Evolutionary conservation across 2,888 invertebrate genomes (phyloP), one percentile per base, ranked within the genome.

Genomic region (Scaptomyza polygonia): DNA sequence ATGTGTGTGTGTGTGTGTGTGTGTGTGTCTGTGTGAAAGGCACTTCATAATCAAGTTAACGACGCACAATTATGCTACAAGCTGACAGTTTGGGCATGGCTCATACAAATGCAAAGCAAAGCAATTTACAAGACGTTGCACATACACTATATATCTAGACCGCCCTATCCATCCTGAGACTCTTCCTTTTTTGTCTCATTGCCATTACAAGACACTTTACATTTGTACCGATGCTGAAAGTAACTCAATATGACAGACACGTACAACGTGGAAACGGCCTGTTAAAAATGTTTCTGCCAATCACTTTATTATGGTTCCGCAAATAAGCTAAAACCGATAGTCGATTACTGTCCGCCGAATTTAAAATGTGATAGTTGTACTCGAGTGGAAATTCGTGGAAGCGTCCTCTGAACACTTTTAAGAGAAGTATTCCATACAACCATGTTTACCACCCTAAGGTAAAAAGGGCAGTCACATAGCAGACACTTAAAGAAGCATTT

Each of bases 11-110:
- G 51, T 47, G 44, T 67, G 39, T 49, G 54, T 45, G 44, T 51
- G 54, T 68, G 61, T 62, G 54, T 45, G 44, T 51, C 52, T 68
- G 61, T 62, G 44, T 42, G 51, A 57, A 45, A 44, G 65, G 64
- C 72, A 79, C 80, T 83, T 88, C 86, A 83, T 88, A 86, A 83
- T 88, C 86, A 83, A 83, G 79, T 83, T 88, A 88, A 83, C 86
- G 86, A 83, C 80, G 67, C 75, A 86, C 83, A 83, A 88, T 88
- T 84, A 88, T 86, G 86, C 86, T 71, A 72, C 86, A 83, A 71
- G 78, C 74, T 74, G 87, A 74, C 79, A 87, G 71, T 73, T 72
- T 81, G 82, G 58, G 70, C 52, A 65, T 32, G 51, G 45, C 57
- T 53, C 62, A 54, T 67, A 55, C 75, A 71, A 83, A 79, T 83